Percentiles rank a stretch among this genome's conserved stretches.
These are phyloP conservation scores for Psilanteris sp. DNA, from an alignment of 1,140 invertebrate species.

Conservation along the genomic window DNA sequence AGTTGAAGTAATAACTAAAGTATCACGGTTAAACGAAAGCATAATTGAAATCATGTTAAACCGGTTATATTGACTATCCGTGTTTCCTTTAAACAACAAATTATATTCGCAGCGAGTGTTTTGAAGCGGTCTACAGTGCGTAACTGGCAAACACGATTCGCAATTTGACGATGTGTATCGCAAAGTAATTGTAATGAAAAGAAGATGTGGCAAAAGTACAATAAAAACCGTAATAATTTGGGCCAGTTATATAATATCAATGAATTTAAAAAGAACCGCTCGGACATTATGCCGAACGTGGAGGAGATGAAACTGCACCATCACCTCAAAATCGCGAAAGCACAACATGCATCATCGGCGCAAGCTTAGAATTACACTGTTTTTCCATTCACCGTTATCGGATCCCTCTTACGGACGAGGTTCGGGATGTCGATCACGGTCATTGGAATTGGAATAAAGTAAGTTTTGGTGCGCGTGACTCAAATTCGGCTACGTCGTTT, in stretches of 20 bases:
- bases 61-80: conserved; percentile 13
- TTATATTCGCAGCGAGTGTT: conserved; percentile 69
- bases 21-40: conserved; percentile 21
- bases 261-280: conserved; percentile 67
- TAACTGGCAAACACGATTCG: conserved; percentile 68
- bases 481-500: conserved; percentile 13
- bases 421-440: conserved; percentile 54
- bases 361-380: conserved; percentile 76
- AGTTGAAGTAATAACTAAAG: no score
- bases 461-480: conserved; percentile 44
- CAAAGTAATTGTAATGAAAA: conserved; percentile 48
- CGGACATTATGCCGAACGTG: conserved; percentile 69
- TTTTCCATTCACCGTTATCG: conserved; percentile 63
- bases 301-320: conserved; percentile 73
- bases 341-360: conserved; percentile 81
- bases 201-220: conserved; percentile 54
- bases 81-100: no score
- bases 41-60: conserved; percentile 1
- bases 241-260: conserved; percentile 65
- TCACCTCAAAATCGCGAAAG: conserved; percentile 78
- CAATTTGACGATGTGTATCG: conserved; percentile 65
- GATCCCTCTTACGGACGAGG: conserved; percentile 24
- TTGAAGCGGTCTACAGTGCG: conserved; percentile 74
- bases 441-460: conserved; percentile 63
- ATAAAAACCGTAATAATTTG: conserved; percentile 60